A percentile compares a stretch with the other conserved stretches of the same genome.
These are phyloP conservation scores for Remorina albescens DNA, from an alignment of 2,797 vertebrate genomes.

Conservation along the genomic window DNA sequence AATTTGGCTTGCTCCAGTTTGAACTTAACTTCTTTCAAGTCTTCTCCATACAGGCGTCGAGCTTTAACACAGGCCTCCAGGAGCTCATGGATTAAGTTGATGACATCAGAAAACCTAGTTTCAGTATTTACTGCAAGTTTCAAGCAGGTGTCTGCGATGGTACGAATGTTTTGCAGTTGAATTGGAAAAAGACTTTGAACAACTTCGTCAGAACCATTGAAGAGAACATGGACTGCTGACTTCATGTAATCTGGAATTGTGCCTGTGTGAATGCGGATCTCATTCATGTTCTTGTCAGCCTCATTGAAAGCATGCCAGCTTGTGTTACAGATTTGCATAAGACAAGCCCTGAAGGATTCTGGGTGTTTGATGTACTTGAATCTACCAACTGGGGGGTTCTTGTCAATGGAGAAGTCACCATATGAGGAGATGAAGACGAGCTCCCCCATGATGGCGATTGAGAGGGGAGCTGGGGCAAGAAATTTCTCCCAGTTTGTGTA, in stretches of 20 bases:
- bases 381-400: neutral
- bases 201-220: neutral
- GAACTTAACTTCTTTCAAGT: neutral
- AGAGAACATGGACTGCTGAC: neutral
- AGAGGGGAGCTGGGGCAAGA: neutral
- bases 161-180: neutral
- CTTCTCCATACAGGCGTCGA: neutral
- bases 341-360: slow-evolving; percentile 9
- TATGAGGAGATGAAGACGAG: slow-evolving; percentile 3
- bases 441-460: slow-evolving; percentile 8
- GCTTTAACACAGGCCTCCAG: neutral
- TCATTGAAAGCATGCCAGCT: slow-evolving; percentile 9
- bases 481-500: slow-evolving; percentile 5
- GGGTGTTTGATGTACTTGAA: slow-evolving; percentile 4
- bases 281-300: too few relatives aligned
- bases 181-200: neutral
- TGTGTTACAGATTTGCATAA: slow-evolving; percentile 16
- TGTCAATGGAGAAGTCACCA: slow-evolving; percentile 8
- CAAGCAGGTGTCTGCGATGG: neutral
- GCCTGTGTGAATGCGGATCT: slow-evolving; percentile 8
- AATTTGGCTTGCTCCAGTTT: neutral
- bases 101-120: neutral
- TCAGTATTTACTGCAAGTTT: neutral
- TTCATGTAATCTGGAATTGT: neutral
- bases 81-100: neutral